phyloP scores from a whole-genome alignment of 2,797 vertebrate species.

The Morelia viridis region DNA sequence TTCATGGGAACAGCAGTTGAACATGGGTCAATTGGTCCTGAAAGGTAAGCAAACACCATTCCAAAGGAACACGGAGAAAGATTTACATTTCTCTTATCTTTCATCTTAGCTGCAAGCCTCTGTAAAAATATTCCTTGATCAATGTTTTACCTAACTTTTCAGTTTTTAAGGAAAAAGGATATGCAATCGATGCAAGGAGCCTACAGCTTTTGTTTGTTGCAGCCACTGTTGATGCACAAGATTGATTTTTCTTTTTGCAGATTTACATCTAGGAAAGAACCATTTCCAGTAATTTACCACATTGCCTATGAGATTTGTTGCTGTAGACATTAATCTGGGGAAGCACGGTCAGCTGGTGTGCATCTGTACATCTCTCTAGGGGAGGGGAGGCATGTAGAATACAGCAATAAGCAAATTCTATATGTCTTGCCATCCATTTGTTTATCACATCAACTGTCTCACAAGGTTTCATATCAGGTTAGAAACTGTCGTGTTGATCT shows the following conservation, averaged over 20 bases:
- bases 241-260: slow-evolving; percentile 38
- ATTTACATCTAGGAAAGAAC: slow-evolving; percentile 34
- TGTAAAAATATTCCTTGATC: not conserved
- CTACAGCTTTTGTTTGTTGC: slow-evolving; percentile 24
- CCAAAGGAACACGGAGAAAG: not conserved
- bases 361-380: slow-evolving; percentile 19
- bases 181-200: not conserved
- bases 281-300: slow-evolving; percentile 41
- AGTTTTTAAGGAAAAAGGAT: not conserved
- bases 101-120: not conserved
- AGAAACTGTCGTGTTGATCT: not conserved
- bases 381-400: slow-evolving; percentile 15
- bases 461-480: not conserved
- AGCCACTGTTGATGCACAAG: slow-evolving; percentile 37
- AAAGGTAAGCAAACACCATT: not conserved
- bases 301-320: slow-evolving; percentile 23
- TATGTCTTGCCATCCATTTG: not conserved
- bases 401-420: slow-evolving; percentile 47
- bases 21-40: not conserved
- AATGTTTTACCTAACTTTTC: not conserved
- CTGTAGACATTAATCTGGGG: slow-evolving; percentile 54
- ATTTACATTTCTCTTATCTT: not conserved
- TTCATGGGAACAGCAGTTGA: not conserved
- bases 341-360: slow-evolving; percentile 13
- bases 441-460: not conserved